phyloP scores from a whole-genome alignment of 1,140 invertebrate species.

The Drosophila bocqueti region DNA sequence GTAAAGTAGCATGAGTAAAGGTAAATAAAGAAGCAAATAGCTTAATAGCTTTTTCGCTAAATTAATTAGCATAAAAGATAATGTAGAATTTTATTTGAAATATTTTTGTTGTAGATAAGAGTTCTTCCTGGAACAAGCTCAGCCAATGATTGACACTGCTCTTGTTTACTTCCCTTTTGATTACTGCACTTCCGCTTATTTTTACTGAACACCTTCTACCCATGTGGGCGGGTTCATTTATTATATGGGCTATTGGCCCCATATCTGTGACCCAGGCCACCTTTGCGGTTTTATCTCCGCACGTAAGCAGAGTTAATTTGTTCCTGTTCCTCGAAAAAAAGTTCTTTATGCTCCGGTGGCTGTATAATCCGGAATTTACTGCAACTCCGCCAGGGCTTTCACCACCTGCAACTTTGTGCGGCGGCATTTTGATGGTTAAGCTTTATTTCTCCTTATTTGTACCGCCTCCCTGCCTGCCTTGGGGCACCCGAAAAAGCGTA shows the following conservation, averaged over 20 bases:
- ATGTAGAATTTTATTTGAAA: background rate
- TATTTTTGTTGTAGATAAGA: background rate
- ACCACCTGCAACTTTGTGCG: constrained; percentile 49
- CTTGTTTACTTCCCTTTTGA: constrained; percentile 7
- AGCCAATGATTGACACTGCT: background rate
- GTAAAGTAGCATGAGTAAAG: too few relatives aligned
- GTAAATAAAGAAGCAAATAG: too few relatives aligned
- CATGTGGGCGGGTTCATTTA: constrained; percentile 11
- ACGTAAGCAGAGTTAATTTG: constrained; percentile 49
- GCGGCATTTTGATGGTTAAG: constrained; percentile 40
- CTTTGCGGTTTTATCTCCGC: constrained; percentile 26
- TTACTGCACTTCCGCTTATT: constrained; percentile 13
- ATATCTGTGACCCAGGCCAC: constrained; percentile 1
- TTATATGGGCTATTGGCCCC: constrained; percentile 23
- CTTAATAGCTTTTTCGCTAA: background rate
- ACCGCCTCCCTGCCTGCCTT: constrained; percentile 17
- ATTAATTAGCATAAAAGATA: background rate
- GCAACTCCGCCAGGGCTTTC: constrained; percentile 40
- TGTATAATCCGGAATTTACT: constrained; percentile 37
- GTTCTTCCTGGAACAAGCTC: background rate
- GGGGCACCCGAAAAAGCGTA: constrained; percentile 23
- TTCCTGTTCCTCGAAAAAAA: constrained; percentile 16
- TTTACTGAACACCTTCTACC: background rate
- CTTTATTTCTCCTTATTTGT: constrained; percentile 27
- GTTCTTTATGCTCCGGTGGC: constrained; percentile 22